Base-by-base conservation (phyloP, 2,888 invertebrate genomes). In the Campopleginae sp. region DNA sequence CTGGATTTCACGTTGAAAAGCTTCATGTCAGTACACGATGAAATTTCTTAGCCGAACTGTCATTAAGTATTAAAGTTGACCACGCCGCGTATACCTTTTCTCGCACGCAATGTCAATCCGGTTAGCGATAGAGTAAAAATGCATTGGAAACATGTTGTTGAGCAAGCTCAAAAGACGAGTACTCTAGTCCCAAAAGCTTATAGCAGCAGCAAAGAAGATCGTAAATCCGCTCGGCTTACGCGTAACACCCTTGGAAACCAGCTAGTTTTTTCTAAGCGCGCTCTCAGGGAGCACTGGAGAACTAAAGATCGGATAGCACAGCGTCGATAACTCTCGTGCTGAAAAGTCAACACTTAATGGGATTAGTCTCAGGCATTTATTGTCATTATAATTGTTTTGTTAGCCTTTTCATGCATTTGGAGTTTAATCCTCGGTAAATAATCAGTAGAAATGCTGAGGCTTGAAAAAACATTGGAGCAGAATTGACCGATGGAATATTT, bases 211-310 rank as follows among this genome's bases (percentile, higher is more conserved):
- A 58, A 58, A 58, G 23, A 58, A 58, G 27, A 58, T 58, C 27
- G 58, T 58, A 58, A 58, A 58, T 58, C 58, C 58, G 58, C 58
- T 58, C 27, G 58, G 58, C 58, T 58, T 58, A 58, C 58, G 58
- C 27, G 27, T 58, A 58, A 58, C n/a, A n/a, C 27, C 58, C 58
- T 58, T 58, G 58, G 58, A 58, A 58, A 58, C 58, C 14, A 14
- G 58, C 14, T 27, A 12, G 27, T 14, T 58, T 58, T 58, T 58
- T 38, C 3, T 14, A 58, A 58, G 58, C 27, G 58, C 58, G 27
- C 6, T 58, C 27, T 27, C 5, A 5, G 3, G 5, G 33, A 2
- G 58, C 23, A 58, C 27, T 27, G 27, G 23, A 58, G 58, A 14
- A 58, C 12, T 14, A 27, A 27, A 58, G 58, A 58, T 58, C 58